A percentile compares a stretch with the other conserved stretches of the same genome.
These are phyloP conservation scores for Crypturellus undulatus DNA, from an alignment of 2,113 vertebrate species.

Conservation along the genomic window DNA sequence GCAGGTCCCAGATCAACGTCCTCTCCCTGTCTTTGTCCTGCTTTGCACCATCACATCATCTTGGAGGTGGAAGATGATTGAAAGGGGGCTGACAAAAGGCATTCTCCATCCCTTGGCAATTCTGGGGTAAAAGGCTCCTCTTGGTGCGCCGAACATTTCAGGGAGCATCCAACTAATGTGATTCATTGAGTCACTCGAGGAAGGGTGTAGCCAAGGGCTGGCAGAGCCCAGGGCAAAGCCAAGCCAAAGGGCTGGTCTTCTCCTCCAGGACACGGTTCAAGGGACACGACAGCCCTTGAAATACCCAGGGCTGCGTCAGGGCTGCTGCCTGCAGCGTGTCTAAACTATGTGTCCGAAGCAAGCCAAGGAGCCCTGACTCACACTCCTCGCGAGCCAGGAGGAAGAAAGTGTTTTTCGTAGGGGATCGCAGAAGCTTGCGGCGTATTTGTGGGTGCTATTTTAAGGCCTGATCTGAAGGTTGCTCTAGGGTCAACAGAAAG, in stretches of 20 bases:
- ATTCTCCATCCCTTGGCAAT: rapidly evolving
- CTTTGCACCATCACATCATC: neutral
- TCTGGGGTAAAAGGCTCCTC: neutral
- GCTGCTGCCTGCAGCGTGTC: neutral
- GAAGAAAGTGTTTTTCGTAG: neutral
- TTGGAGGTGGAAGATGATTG: neutral
- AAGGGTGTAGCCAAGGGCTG: neutral
- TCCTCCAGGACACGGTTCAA: neutral
- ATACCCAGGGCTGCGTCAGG: neutral
- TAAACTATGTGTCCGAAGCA: neutral
- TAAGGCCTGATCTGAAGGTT: neutral
- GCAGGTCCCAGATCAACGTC: rapidly evolving
- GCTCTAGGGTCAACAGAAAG: neutral
- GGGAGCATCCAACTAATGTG: no score
- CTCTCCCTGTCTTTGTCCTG: rapidly evolving
- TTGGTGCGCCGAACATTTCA: neutral
- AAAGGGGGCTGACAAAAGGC: rapidly evolving
- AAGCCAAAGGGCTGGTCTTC: neutral
- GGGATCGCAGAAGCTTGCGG: neutral
- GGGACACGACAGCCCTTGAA: neutral
- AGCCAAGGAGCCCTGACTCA: neutral
- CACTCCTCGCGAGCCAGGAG: neutral
- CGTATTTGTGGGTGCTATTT: neutral
- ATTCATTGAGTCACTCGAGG: rapidly evolving
- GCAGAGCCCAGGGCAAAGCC: neutral